These are phyloP conservation scores for Drosophila dunni DNA, from an alignment of 1,140 invertebrate species.

Conservation along the genomic window DNA sequence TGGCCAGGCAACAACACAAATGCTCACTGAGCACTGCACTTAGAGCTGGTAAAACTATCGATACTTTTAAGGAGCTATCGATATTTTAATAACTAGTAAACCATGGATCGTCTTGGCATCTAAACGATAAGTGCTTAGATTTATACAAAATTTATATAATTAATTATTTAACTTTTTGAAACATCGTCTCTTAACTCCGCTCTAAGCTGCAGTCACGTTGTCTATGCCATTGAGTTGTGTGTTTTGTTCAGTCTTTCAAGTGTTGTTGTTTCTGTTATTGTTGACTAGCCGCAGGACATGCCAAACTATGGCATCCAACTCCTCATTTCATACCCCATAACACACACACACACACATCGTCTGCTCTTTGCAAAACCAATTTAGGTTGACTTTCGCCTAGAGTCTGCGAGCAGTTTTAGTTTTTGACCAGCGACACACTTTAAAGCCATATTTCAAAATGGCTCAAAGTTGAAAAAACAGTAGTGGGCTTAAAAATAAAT, in stretches of 20 bases:
- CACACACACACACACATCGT: background rate
- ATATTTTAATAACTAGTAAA: no score
- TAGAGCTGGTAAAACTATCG: no score
- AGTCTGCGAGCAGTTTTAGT: background rate
- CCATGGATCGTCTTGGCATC: no score
- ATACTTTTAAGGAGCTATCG: no score
- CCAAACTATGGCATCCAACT: constrained; percentile 47
- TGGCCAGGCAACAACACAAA: constrained; percentile 60
- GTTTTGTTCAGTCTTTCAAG: constrained; percentile 16
- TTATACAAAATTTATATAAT: no score
- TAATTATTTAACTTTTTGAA: no score
- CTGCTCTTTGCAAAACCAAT: constrained; percentile 2
- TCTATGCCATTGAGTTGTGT: constrained; percentile 37
- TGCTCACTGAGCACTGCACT: constrained; percentile 8
- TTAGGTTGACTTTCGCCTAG: constrained; percentile 2
- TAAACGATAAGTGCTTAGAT: no score
- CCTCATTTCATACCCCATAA: background rate
- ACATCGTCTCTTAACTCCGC: no score
- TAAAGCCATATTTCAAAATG: background rate
- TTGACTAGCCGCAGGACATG: constrained; percentile 41
- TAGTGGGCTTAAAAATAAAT: no score
- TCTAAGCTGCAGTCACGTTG: constrained; percentile 23
- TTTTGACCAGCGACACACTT: background rate
- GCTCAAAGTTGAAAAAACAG: background rate
- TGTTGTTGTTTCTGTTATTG: constrained; percentile 24